Base-by-base conservation (phyloP, 2,113 vertebrate genomes). In the Sorex fumeus region DNA sequence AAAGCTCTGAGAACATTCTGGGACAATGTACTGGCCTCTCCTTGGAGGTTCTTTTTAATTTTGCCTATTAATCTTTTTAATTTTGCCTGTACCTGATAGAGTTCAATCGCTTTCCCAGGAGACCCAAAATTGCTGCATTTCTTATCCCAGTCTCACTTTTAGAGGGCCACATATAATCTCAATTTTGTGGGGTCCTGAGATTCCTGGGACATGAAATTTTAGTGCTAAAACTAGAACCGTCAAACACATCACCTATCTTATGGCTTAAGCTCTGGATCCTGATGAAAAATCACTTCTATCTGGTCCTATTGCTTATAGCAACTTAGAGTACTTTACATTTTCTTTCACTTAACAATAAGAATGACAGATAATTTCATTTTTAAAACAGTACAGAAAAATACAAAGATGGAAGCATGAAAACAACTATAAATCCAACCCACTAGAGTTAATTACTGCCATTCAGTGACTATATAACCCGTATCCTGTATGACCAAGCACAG, bases 351-450 rank as follows among this genome's bases (percentile, higher is more conserved):
- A 3, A 71, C 40, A 87, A 69, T 66, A 71, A 70, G 34, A 25
- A 82, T 16, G 30, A 18, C 25, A 57, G 6, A 72, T 18, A 64
- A 40, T 10, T 6, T 34, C 25, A 57, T 53, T 53, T 9, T 34
- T 76, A 74, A 84, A 84, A 79, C 2, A 70, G 13, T 77, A 66
- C 11, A 83, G 64, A 91, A 34, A 84, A 72, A 6, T 66, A 84
- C 1, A 60, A 57, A 84, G 36, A 50, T 45, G 0, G 30, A 87
- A 71, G 25, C 36, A 79, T 80, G 32, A 62, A 86, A 40, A 62
- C 70, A 19, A 85, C 11, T 36, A 12, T 45, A 40, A 6, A 60
- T 84, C 28, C 45, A 67, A 47, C 79, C 72, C 76, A 10, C 9
- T 21, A 76, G 28, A 91, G 50, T 43, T 30, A 83, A 34, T 40